Conservation (phyloP, 2,797 vertebrate genomes). For the Scomberomorus guttatus region DNA sequence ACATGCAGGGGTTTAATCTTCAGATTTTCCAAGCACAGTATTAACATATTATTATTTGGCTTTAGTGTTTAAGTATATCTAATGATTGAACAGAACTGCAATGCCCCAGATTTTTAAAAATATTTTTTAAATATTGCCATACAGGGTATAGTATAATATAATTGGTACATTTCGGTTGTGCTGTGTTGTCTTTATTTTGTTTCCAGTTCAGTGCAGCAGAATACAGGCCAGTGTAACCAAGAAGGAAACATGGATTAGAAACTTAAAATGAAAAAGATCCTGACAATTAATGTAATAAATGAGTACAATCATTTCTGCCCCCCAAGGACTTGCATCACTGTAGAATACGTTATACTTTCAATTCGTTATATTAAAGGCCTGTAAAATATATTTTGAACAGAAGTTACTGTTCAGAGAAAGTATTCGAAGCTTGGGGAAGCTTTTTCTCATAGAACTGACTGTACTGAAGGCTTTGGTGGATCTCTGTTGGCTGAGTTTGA, state of each 20-base stretch:
- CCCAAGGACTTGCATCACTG: neutral
- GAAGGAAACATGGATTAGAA: neutral
- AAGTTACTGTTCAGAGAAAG: conserved; percentile 12
- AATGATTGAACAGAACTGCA: conserved; percentile 27
- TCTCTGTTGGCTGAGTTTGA: conserved; percentile 68
- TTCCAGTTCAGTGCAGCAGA: neutral
- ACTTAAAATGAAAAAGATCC: neutral
- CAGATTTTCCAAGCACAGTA: conserved; percentile 45
- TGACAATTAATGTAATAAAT: neutral
- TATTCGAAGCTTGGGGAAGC: conserved; percentile 28
- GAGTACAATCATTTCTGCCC: neutral
- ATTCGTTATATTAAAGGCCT: neutral
- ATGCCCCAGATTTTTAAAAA: neutral
- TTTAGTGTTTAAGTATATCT: conserved; percentile 28
- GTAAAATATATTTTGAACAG: conserved; percentile 9
- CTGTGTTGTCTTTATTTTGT: conserved; percentile 13
- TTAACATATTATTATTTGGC: conserved; percentile 40
- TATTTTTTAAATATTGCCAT: conserved; percentile 16
- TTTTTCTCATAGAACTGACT: conserved; percentile 46
- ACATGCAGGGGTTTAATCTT: conserved; percentile 53
- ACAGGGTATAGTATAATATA: neutral
- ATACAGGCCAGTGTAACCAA: neutral
- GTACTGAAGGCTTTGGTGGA: conserved; percentile 59
- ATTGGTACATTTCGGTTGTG: conserved; percentile 9
- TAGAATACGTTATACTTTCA: too few relatives aligned